Conservation (phyloP, 2,797 vertebrate genomes). For the Tenualosa ilisha region DNA sequence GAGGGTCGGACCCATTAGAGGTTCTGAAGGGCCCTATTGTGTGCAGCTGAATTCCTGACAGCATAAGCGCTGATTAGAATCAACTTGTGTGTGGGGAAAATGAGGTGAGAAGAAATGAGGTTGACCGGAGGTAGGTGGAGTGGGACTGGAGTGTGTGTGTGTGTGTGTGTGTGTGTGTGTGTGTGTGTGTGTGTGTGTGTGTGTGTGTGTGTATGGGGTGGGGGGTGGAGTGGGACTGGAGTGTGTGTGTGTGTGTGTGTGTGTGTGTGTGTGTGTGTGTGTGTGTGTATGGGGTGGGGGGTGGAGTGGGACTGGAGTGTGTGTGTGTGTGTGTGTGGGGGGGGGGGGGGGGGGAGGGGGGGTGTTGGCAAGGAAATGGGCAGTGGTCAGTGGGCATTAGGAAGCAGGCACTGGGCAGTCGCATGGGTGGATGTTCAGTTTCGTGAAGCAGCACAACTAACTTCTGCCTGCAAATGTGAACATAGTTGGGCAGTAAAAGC, state of each 20-base stretch:
- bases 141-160: not conserved
- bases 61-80: not conserved
- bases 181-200: not conserved
- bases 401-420: no score
- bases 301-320: not conserved
- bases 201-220: no score
- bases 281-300: no score
- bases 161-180: not conserved
- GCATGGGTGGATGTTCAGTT: not conserved
- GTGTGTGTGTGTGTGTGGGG: not conserved
- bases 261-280: not conserved
- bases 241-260: not conserved
- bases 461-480: no score
- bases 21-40: not conserved
- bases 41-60: not conserved
- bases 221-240: not conserved
- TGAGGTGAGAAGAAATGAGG: not conserved
- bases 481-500: no score
- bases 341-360: no score
- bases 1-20: not conserved
- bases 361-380: no score
- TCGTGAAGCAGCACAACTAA: not conserved
- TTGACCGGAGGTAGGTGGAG: not conserved
- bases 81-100: slow-evolving; percentile 13
- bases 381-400: no score